Evolutionary conservation across 2,113 vertebrate genomes (phyloP), one percentile per base, ranked within the genome.

Genomic region (Limnothrissa miodon): DNA sequence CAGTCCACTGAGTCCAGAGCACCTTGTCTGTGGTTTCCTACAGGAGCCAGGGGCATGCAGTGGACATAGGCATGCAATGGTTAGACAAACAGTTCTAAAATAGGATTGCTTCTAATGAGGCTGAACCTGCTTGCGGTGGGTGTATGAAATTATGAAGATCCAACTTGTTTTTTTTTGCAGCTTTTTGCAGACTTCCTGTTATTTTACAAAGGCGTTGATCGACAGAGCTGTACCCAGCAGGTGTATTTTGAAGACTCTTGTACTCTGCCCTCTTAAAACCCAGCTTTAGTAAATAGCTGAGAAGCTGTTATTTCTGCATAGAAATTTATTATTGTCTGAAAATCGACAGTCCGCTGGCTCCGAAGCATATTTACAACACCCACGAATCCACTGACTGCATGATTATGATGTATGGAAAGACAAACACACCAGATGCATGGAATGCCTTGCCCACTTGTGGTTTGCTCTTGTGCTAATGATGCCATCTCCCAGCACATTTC

Each of bases 361-460:
- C 17, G 66, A 74, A 74, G 15, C 33, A 21, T 17, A 74, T 36
- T 56, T 11, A 36, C 15, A 36, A 29, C 66, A 36, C 66, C 13
- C 29, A 74, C 36, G 29, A 74, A 74, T 13, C 9, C 29, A 0
- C 11, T 42, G 42, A 42, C 42, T 42, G 15, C 36, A 74, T 74
- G 66, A 74, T n/a, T 7, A 6, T 23, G n/a, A 29, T 5, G 5
- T 17, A 13, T 17, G 29, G 51, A 74, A 17, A 39, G 33, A 4
- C 29, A 74, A 13, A 39, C 36, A 74, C 10, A 74, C 59, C n/a
- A 3, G n/a, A 74, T 3, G 13, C 4, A 15, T 74, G 15, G 13
- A 74, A 74, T 36, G 66, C 66, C 66, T 74, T 17, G 66, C 66
- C 66, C 66, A 74, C 29, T 74, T 36, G 66, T 29, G 29, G 66